These are phyloP conservation scores for Eristalis intricaria DNA, from an alignment of 2,888 invertebrate genomes.

Conservation along the genomic window DNA sequence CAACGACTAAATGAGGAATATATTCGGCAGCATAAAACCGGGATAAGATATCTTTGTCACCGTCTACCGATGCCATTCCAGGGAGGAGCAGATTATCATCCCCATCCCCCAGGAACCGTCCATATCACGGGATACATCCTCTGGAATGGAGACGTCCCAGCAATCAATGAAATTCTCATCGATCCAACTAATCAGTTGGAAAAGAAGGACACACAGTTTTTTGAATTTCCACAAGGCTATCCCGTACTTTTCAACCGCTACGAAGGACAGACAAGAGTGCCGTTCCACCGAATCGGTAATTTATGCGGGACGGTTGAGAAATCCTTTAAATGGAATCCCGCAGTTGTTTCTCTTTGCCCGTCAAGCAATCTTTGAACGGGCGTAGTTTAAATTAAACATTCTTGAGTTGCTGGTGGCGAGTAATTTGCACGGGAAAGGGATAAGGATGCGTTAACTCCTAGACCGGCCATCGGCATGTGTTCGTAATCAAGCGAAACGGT, in stretches of 20 bases:
- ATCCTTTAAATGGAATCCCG: not conserved
- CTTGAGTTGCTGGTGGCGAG: not conserved
- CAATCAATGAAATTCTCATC: not conserved
- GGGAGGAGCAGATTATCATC: slow-evolving; percentile 12
- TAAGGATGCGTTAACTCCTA: not conserved
- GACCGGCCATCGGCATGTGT: not conserved
- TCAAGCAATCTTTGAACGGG: not conserved
- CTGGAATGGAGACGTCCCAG: not conserved
- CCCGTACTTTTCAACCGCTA: not conserved
- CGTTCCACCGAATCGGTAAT: not conserved
- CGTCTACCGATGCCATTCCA: slow-evolving; percentile 7
- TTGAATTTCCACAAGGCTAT: not conserved
- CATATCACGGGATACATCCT: not conserved
- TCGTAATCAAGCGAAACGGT: too few relatives aligned
- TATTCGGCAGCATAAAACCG: slow-evolving; percentile 28
- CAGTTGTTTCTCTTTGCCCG: not conserved
- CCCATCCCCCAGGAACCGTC: not conserved
- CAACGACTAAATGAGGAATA: slow-evolving; percentile 48
- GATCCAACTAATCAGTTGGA: not conserved
- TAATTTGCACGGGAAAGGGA: not conserved
- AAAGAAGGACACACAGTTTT: not conserved
- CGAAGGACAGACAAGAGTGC: too few relatives aligned
- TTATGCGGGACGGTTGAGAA: not conserved
- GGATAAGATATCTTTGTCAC: slow-evolving; percentile 8
- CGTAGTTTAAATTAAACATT: not conserved